Evolutionary conservation across 2,113 vertebrate species (phyloP).

Genomic region (Pluvialis apricaria): DNA sequence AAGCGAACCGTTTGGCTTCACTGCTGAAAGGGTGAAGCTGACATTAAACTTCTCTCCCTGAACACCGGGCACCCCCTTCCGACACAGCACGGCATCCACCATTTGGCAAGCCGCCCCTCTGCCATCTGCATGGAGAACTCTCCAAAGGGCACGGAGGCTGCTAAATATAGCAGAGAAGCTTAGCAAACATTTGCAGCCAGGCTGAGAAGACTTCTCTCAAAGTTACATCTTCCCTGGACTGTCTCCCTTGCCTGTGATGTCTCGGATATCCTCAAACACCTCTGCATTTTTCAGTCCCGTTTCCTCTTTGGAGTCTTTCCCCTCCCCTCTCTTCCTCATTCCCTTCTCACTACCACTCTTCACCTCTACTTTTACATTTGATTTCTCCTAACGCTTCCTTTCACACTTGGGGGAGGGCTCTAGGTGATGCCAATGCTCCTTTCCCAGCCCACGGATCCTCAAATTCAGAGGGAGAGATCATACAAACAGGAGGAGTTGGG

Average conservation of each 20-base stretch:
- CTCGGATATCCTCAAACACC: not conserved
- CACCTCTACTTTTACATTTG: not conserved
- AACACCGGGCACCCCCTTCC: not conserved
- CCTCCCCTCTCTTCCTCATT: not conserved
- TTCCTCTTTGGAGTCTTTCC: slow-evolving; percentile 23
- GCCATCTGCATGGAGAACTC: slow-evolving; percentile 40
- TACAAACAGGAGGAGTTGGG: not conserved
- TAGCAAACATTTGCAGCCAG: slow-evolving; percentile 24
- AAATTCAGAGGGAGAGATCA: not conserved
- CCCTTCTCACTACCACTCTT: slow-evolving; percentile 25
- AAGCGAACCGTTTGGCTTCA: not conserved
- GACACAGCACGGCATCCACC: not conserved
- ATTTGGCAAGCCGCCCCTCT: not conserved
- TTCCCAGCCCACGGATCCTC: not conserved
- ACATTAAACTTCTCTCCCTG: not conserved
- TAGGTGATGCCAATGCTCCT: slow-evolving; percentile 14
- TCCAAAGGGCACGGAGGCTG: not conserved
- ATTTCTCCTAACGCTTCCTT: not conserved
- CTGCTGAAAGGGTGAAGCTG: not conserved
- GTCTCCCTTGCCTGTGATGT: not conserved
- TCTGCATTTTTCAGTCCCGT: not conserved
- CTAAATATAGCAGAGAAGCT: slow-evolving; percentile 45
- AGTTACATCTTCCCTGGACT: not conserved
- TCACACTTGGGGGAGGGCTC: not conserved
- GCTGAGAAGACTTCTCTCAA: slow-evolving; percentile 21